Conservation (phyloP, 2,888 invertebrate species). For the Aethes cnicana region DNA sequence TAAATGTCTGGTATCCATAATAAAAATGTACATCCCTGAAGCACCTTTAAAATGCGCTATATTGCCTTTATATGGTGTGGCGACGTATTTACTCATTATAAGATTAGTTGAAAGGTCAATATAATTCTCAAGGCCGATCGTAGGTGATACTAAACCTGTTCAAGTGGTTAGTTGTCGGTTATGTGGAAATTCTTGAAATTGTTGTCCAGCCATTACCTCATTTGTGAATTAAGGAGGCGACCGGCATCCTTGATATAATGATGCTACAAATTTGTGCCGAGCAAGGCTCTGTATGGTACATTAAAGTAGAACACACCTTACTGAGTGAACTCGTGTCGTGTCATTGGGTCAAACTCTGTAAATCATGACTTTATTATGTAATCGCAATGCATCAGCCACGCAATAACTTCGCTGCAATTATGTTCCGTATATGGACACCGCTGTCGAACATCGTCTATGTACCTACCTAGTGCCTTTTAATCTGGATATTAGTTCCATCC, state of each 20-base stretch:
- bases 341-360: slow-evolving; percentile 28
- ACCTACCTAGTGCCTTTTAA: too few species aligned
- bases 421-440: slow-evolving; percentile 14
- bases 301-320: slow-evolving; percentile 21
- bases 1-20: not conserved
- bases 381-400: slow-evolving; percentile 23
- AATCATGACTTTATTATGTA: slow-evolving; percentile 21
- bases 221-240: slow-evolving; percentile 42
- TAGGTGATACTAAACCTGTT: slow-evolving; percentile 57
- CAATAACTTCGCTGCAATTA: slow-evolving; percentile 14
- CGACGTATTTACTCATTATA: slow-evolving; percentile 57
- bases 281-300: not conserved
- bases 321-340: slow-evolving; percentile 16
- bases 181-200: slow-evolving; percentile 47
- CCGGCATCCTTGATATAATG: slow-evolving; percentile 35
- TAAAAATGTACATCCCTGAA: slow-evolving; percentile 19
- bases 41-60: slow-evolving; percentile 17
- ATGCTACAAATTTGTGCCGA: slow-evolving; percentile 16
- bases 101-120: slow-evolving; percentile 63
- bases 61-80: slow-evolving; percentile 41
- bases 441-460: slow-evolving; percentile 2
- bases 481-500: too few species aligned
- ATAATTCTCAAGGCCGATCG: slow-evolving; percentile 57
- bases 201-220: slow-evolving; percentile 45
- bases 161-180: slow-evolving; percentile 42